Conservation (phyloP, 92 coral and sea anemone species). For the Chrysogorgia sp. region DNA sequence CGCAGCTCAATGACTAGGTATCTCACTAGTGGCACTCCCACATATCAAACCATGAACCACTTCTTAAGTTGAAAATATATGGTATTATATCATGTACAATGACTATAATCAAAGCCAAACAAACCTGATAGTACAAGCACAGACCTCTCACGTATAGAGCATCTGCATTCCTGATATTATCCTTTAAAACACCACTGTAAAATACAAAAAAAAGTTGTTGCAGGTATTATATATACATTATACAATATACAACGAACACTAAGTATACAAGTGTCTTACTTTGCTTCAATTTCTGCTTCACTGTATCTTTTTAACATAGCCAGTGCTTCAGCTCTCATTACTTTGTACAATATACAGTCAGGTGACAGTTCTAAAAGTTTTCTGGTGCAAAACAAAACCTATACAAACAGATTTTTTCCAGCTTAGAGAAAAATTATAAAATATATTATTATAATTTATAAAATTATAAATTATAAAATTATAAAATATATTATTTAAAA, state of each 20-base stretch:
- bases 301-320: constrained; percentile 83
- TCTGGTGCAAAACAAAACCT: constrained; percentile 92
- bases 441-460: neutral
- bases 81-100: no score
- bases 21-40: no score
- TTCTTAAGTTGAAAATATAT: no score
- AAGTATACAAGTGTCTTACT: constrained; percentile 63
- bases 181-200: constrained; percentile 69
- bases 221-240: neutral
- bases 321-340: constrained; percentile 94
- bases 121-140: constrained; percentile 98
- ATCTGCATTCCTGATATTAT: constrained; percentile 80
- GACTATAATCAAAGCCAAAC: no score
- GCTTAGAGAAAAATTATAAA: neutral
- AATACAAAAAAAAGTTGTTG: constrained; percentile 6
- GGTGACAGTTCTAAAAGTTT: constrained; percentile 73
- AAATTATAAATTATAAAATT: no score
- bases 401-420: neutral
- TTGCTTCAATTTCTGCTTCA: constrained; percentile 89
- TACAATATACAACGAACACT: neutral
- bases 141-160: constrained; percentile 95
- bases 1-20: no score
- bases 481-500: no score
- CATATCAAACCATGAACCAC: no score
- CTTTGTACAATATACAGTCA: constrained; percentile 75